Conservation (phyloP, 2,113 vertebrate species). For the Gobius niger region DNA sequence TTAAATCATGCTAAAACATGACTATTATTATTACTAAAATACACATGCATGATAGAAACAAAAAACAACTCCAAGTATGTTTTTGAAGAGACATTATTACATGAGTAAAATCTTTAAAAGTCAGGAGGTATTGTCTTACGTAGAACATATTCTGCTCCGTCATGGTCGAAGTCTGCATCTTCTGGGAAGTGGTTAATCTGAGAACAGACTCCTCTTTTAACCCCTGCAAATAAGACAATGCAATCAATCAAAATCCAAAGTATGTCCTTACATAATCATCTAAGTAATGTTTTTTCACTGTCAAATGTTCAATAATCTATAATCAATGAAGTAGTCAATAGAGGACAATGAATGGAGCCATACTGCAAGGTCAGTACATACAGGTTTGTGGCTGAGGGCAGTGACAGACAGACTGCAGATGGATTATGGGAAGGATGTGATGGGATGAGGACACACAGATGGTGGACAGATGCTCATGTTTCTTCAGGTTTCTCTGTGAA, state of each 20-base stretch:
- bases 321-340: conserved; percentile 7
- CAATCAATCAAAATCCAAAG: neutral
- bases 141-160: conserved; percentile 91
- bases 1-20: neutral
- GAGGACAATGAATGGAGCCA: conserved; percentile 6
- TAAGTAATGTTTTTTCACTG: neutral
- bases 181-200: conserved; percentile 96
- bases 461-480: conserved; percentile 63
- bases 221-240: conserved; percentile 72
- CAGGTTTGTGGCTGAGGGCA: conserved; percentile 36
- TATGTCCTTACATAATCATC: conserved; percentile 1
- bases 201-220: conserved; percentile 89
- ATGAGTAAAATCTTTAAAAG: no score
- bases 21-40: no score
- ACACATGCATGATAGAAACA: neutral
- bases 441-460: conserved; percentile 71
- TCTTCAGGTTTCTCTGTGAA: conserved; percentile 64
- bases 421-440: conserved; percentile 66
- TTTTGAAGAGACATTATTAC: neutral
- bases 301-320: conserved; percentile 1
- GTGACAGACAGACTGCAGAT: conserved; percentile 72
- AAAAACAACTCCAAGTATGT: neutral
- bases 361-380: conserved; percentile 31
- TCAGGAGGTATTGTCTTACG: conserved; percentile 70
- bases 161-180: conserved; percentile 93